A percentile compares a stretch with the other conserved stretches of the same genome.
These are phyloP conservation scores for Archivesica marissinica DNA, from an alignment of 1,140 invertebrate genomes.

Conservation along the genomic window DNA sequence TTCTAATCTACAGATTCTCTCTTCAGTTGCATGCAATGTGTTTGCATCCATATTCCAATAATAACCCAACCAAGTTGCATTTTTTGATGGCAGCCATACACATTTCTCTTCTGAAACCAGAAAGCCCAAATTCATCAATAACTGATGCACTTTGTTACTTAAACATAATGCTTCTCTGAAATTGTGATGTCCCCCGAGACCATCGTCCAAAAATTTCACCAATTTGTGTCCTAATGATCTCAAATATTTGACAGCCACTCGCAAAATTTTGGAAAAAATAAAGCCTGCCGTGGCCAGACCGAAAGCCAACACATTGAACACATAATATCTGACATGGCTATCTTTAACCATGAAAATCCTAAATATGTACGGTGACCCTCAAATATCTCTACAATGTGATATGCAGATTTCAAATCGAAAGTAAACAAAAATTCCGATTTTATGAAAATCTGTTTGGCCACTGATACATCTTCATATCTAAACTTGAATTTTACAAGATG, in stretches of 20 bases:
- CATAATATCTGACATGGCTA: constrained; percentile 10
- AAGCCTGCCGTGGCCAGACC: too few relatives aligned
- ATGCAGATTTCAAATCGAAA: constrained; percentile 51
- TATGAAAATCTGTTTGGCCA: constrained; percentile 7
- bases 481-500: constrained; percentile 44
- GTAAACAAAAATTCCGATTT: constrained; percentile 26
- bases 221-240: constrained; percentile 38
- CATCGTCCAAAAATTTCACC: constrained; percentile 62
- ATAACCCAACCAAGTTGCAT: constrained; percentile 46
- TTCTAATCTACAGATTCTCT: constrained; percentile 5
- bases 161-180: not conserved
- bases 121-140: constrained; percentile 32
- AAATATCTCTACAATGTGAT: constrained; percentile 48
- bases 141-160: not conserved
- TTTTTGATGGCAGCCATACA: constrained; percentile 30
- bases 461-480: constrained; percentile 32
- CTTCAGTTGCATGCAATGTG: not conserved
- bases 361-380: constrained; percentile 35
- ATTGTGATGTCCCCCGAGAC: constrained; percentile 33
- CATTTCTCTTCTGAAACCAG: constrained; percentile 60
- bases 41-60: constrained; percentile 6
- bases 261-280: too few relatives aligned
- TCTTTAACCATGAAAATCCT: constrained; percentile 56
- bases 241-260: too few relatives aligned
- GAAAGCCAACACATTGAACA: too few relatives aligned